phyloP scores from a whole-genome alignment of 2,888 invertebrate genomes.

The Hipparchia sbordonii region DNA sequence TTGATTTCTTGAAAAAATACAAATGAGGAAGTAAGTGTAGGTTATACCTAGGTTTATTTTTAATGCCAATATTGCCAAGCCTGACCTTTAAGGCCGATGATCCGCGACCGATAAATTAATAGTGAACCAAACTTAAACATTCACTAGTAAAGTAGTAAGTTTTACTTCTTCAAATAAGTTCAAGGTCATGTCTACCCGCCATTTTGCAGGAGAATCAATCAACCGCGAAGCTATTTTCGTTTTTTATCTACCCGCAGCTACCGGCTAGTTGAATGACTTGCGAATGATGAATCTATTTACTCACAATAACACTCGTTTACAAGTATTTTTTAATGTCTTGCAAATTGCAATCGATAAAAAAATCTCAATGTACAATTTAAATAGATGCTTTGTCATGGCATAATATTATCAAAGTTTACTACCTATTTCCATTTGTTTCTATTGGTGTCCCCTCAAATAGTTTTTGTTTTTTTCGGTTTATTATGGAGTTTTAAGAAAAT shows the following conservation, averaged over 20 bases:
- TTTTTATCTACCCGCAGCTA: conserved; percentile 5
- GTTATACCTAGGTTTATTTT: conserved; percentile 9
- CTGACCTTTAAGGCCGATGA: conserved; percentile 13
- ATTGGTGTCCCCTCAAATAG: no score
- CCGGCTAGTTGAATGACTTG: conserved; percentile 12
- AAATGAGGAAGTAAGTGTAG: conserved; percentile 8
- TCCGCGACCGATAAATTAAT: conserved; percentile 19
- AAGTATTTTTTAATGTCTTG: conserved; percentile 3
- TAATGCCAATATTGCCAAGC: conserved; percentile 13
- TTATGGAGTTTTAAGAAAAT: no score
- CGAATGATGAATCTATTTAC: conserved; percentile 12
- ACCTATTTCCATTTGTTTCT: background rate
- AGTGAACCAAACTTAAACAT: conserved; percentile 13
- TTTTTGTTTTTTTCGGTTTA: no score
- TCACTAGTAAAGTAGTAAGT: conserved; percentile 15
- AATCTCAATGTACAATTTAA: conserved; percentile 1
- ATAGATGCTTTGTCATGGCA: conserved; percentile 6
- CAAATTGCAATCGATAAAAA: background rate
- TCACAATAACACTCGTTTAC: conserved; percentile 9
- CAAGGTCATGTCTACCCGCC: conserved; percentile 20
- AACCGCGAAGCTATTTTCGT: conserved; percentile 13
- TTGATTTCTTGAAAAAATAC: background rate
- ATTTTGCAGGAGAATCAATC: conserved; percentile 16
- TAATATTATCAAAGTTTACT: no score
- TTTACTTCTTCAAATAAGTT: conserved; percentile 11